These are phyloP conservation scores for Cryptophagus acutangulus DNA, from an alignment of 2,888 invertebrate genomes.

Conservation along the genomic window DNA sequence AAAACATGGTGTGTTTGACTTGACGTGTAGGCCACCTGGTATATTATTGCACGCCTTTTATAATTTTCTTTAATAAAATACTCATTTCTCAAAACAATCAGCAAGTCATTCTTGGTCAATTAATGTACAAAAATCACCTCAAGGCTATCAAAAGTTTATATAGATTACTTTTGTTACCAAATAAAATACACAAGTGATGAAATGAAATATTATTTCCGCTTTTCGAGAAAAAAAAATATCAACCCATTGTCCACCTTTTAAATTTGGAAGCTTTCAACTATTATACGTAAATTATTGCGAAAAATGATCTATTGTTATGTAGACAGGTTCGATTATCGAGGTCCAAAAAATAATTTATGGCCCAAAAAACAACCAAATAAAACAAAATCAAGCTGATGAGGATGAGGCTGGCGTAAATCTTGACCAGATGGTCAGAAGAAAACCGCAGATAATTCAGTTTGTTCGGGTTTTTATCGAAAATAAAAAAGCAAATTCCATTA, in stretches of 20 bases:
- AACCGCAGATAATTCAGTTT: constrained; percentile 9
- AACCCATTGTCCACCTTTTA: constrained; percentile 10
- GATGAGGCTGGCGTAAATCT: background rate
- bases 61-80: too few species aligned
- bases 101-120: constrained; percentile 1
- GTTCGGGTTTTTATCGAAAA: constrained; percentile 5
- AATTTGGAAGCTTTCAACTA: constrained; percentile 11
- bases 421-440: constrained; percentile 10
- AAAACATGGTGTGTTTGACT: too few species aligned
- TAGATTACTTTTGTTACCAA: too few species aligned
- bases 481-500: background rate
- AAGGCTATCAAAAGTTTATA: background rate
- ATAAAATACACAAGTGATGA: too few species aligned
- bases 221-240: constrained; percentile 5
- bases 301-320: constrained; percentile 24
- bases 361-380: background rate
- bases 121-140: background rate
- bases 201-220: constrained; percentile 6
- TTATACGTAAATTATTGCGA: constrained; percentile 28
- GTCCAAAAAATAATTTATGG: background rate
- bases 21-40: too few species aligned
- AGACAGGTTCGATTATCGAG: constrained; percentile 28
- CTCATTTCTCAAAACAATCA: too few species aligned
- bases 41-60: too few species aligned
- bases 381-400: background rate